These are phyloP conservation scores for Petrocephalus schoutedeni DNA, from an alignment of 2,797 vertebrate species.

Conservation along the genomic window DNA sequence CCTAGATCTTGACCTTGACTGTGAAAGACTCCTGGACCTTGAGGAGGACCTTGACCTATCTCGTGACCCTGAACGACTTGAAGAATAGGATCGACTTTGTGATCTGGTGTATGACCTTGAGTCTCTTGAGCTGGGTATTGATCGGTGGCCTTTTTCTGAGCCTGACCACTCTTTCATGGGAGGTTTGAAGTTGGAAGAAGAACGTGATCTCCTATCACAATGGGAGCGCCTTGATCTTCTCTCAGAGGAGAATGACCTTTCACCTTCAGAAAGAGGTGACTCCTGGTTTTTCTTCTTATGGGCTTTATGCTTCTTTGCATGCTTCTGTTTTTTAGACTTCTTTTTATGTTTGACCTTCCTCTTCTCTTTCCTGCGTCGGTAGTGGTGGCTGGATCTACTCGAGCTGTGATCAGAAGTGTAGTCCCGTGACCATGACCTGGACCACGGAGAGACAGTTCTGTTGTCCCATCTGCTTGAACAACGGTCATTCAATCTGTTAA, in stretches of 20 bases:
- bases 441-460: conserved; percentile 75
- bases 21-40: conserved; percentile 54
- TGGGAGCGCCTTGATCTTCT: conserved; percentile 58
- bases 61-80: conserved; percentile 47
- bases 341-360: conserved; percentile 88
- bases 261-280: conserved; percentile 52
- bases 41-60: conserved; percentile 47
- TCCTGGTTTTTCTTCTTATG: conserved; percentile 53
- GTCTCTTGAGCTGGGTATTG: conserved; percentile 63
- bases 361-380: conserved; percentile 73
- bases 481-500: conserved; percentile 65
- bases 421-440: conserved; percentile 76
- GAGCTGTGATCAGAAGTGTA: conserved; percentile 70
- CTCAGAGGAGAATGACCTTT: conserved; percentile 63
- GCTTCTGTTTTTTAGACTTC: conserved; percentile 86
- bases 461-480: conserved; percentile 83
- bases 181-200: conserved; percentile 60
- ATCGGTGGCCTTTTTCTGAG: conserved; percentile 63
- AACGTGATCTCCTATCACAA: conserved; percentile 61
- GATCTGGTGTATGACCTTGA: conserved; percentile 73
- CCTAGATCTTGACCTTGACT: conserved; percentile 59
- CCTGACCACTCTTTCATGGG: conserved; percentile 66
- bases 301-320: conserved; percentile 72
- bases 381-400: conserved; percentile 63
- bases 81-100: conserved; percentile 64